These are phyloP conservation scores for Julus scandinavius DNA, from an alignment of 2,888 invertebrate genomes.

Conservation along the genomic window DNA sequence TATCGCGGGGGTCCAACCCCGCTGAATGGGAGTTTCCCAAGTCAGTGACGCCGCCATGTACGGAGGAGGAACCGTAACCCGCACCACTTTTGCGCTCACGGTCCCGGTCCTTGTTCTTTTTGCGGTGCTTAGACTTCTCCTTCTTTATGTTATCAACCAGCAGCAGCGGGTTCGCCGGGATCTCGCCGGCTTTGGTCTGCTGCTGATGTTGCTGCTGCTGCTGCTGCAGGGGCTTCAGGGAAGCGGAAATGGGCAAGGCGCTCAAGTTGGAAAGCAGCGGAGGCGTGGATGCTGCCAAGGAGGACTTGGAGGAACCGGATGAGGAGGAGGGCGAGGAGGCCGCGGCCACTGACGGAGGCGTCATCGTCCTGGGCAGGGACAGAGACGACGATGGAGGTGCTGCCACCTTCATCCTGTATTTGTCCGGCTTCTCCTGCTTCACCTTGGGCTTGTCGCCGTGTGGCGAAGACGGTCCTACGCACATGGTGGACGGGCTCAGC, in stretches of 20 bases:
- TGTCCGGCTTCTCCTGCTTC: constrained; percentile 61
- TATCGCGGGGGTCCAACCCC: constrained; percentile 54
- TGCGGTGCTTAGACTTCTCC: constrained; percentile 64
- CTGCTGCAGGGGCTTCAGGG: constrained; percentile 58
- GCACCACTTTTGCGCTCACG: constrained; percentile 52
- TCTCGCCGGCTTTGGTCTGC: constrained; percentile 63
- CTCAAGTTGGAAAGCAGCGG: constrained; percentile 53
- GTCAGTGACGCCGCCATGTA: constrained; percentile 30
- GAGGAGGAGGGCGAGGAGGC: constrained; percentile 50
- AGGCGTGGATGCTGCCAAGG: constrained; percentile 50
- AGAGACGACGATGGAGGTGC: not conserved
- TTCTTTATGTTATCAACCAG: constrained; percentile 64
- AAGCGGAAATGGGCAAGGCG: constrained; percentile 56
- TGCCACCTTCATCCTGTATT: constrained; percentile 60
- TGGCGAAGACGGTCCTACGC: constrained; percentile 49
- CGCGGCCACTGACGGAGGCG: not conserved
- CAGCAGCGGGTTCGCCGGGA: constrained; percentile 63
- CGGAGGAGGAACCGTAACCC: not conserved
- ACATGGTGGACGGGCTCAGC: constrained; percentile 51
- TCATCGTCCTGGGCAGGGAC: not conserved
- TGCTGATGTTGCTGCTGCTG: too few relatives aligned
- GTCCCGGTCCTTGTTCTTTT: constrained; percentile 63
- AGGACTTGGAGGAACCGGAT: constrained; percentile 48
- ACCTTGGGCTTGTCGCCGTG: constrained; percentile 60
- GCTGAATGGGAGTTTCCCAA: not conserved